Evolutionary conservation across 2,888 invertebrate species (phyloP).

Genomic region (Carterocephalus palaemon): DNA sequence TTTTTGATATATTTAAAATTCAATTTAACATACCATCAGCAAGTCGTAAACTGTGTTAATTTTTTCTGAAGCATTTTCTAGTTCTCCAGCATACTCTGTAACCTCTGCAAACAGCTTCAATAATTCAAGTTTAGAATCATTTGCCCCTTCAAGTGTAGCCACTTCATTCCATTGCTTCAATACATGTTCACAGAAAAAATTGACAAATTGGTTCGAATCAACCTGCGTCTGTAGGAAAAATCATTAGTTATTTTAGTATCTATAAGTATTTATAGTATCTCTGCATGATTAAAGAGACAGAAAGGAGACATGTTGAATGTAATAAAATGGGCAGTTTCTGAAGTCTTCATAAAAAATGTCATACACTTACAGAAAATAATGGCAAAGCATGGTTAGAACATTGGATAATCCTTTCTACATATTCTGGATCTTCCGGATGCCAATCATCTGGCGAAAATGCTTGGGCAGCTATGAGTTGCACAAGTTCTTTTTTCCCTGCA

Average conservation of each 20-base stretch:
- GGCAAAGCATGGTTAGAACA: constrained; percentile 92
- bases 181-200: constrained; percentile 91
- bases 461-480: constrained; percentile 91
- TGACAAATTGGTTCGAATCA: constrained; percentile 90
- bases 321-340: too few species aligned
- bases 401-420: constrained; percentile 87
- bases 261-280: too few species aligned
- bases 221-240: constrained; percentile 83
- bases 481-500: constrained; percentile 90
- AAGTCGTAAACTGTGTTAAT: constrained; percentile 87
- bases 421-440: constrained; percentile 85
- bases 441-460: constrained; percentile 84
- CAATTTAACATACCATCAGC: constrained; percentile 81
- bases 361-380: constrained; percentile 93
- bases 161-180: constrained; percentile 86
- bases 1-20: background rate
- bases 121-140: constrained; percentile 85
- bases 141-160: constrained; percentile 77
- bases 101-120: constrained; percentile 93
- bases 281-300: too few species aligned
- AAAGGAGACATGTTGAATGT: too few species aligned
- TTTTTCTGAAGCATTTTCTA: constrained; percentile 86
- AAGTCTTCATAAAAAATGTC: too few species aligned
- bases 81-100: constrained; percentile 85
- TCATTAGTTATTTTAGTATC: background rate